Conservation (phyloP, 2,888 invertebrate species). For the Phaedon cochleariae region DNA sequence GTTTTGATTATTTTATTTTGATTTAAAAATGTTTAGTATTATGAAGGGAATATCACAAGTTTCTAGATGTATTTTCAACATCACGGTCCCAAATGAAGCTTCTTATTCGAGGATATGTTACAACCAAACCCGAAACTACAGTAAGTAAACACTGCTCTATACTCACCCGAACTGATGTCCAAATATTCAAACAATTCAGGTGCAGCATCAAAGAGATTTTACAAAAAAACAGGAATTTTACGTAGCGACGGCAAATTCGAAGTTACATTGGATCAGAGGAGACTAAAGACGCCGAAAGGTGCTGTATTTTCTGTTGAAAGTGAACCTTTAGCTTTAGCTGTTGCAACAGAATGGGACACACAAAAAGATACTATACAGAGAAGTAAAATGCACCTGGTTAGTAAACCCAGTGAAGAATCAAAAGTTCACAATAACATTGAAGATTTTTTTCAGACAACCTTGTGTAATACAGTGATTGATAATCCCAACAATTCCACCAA, state of each 20-base stretch:
- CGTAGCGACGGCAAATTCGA: slow-evolving; percentile 69
- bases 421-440: too few relatives aligned
- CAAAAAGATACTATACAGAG: slow-evolving; percentile 81
- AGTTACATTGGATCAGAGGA: slow-evolving; percentile 86
- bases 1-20: neutral
- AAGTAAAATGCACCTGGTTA: slow-evolving; percentile 89
- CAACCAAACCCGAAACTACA: neutral
- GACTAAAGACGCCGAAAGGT: slow-evolving; percentile 90
- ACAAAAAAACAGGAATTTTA: slow-evolving; percentile 46
- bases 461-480: slow-evolving; percentile 91
- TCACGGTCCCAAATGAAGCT: neutral
- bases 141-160: neutral
- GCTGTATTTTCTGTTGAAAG: slow-evolving; percentile 78
- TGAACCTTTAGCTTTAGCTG: slow-evolving; percentile 89
- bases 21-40: too few relatives aligned
- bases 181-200: slow-evolving; percentile 14
- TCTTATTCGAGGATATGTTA: neutral
- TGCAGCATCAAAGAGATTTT: slow-evolving; percentile 43
- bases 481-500: slow-evolving; percentile 86
- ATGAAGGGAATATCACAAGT: neutral
- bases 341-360: slow-evolving; percentile 94
- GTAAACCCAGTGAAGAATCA: slow-evolving; percentile 29
- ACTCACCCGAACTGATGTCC: neutral
- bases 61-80: neutral
- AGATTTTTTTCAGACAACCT: slow-evolving; percentile 73